Evolutionary conservation across 2,113 vertebrate genomes (phyloP).

Genomic region (Platysteira castanea): DNA sequence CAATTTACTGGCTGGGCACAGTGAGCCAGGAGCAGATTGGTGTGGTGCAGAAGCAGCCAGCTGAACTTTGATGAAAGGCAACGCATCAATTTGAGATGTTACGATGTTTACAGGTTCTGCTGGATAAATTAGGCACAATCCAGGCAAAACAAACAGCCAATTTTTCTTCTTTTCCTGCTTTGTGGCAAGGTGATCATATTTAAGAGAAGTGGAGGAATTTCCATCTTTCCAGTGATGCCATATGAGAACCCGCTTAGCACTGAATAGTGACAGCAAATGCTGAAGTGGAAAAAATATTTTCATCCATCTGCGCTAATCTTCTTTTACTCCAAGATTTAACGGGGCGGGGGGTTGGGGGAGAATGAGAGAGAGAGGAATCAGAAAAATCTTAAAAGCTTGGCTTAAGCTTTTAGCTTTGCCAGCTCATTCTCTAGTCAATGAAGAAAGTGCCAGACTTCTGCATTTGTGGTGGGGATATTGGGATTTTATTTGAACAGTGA

Average conservation of each 20-base stretch:
- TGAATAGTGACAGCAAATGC: constrained; percentile 61
- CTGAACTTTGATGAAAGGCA: not conserved
- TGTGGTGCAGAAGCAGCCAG: not conserved
- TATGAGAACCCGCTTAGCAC: constrained; percentile 36
- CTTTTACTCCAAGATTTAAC: constrained; percentile 57
- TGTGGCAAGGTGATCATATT: constrained; percentile 40
- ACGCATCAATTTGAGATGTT: not conserved
- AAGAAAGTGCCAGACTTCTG: constrained; percentile 39
- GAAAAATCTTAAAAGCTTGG: constrained; percentile 44
- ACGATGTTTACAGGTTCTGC: not conserved
- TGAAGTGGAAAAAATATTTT: constrained; percentile 66
- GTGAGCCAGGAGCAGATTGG: not conserved
- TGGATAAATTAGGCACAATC: not conserved
- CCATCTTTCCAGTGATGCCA: constrained; percentile 33
- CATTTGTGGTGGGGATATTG: constrained; percentile 20
- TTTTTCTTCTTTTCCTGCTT: not conserved
- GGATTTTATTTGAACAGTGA: constrained; percentile 49
- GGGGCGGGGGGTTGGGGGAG: not conserved
- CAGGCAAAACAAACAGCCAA: not conserved
- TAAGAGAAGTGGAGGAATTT: constrained; percentile 48
- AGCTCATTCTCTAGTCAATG: constrained; percentile 32
- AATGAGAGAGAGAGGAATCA: constrained; percentile 24
- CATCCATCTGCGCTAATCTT: constrained; percentile 58
- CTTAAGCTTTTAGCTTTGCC: constrained; percentile 49
- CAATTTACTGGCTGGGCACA: not conserved